These are phyloP conservation scores for Congeria kusceri DNA, from an alignment of 2,888 invertebrate genomes.

Conservation along the genomic window DNA sequence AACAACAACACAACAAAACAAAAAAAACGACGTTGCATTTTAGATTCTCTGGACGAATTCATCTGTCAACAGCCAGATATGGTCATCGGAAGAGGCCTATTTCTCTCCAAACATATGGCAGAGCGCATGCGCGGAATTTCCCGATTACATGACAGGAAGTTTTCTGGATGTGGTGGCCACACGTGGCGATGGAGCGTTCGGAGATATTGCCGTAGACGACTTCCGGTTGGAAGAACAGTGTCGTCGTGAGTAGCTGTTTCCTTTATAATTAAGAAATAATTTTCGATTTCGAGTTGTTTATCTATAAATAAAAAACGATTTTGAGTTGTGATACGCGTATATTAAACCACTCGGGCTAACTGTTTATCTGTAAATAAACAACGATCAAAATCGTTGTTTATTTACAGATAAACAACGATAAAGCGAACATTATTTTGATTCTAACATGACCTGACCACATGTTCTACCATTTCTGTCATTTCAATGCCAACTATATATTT, in stretches of 20 bases:
- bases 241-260: background rate
- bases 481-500: too few species aligned
- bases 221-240: background rate
- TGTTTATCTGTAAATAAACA: background rate
- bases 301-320: too few species aligned
- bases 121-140: background rate
- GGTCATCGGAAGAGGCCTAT: background rate
- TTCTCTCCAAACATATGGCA: background rate
- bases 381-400: too few species aligned
- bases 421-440: too few species aligned
- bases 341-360: background rate
- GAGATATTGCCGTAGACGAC: background rate
- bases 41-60: background rate
- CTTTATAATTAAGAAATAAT: too few species aligned
- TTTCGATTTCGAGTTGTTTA: too few species aligned
- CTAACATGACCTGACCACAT: too few species aligned
- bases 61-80: background rate
- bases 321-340: too few species aligned
- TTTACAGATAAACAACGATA: too few species aligned
- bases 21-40: too few species aligned
- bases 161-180: background rate
- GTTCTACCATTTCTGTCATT: too few species aligned
- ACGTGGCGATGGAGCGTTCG: background rate
- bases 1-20: too few species aligned
- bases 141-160: background rate